Percentiles rank a stretch among this genome's conserved stretches.
Conservation (phyloP, 2,888 invertebrate genomes). For the Acronicta aceris region DNA sequence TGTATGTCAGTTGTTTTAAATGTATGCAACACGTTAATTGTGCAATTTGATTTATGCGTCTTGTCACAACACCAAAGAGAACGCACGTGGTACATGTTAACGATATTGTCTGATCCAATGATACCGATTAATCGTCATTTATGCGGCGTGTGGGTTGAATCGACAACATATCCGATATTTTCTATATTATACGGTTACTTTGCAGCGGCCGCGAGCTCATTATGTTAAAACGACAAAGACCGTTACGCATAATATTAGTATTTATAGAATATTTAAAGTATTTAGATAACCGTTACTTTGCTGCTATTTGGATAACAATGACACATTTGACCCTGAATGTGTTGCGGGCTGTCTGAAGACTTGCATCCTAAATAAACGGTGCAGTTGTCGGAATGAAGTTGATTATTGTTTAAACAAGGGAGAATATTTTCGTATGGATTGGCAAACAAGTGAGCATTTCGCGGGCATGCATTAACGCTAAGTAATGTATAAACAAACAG, state of each 20-base stretch:
- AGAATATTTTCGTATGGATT: conserved; percentile 53
- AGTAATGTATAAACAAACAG: conserved; percentile 63
- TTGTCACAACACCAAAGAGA: conserved; percentile 57
- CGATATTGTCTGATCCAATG: conserved; percentile 54
- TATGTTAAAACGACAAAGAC: conserved; percentile 70
- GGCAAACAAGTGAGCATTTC: conserved; percentile 63
- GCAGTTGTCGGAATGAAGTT: conserved; percentile 55
- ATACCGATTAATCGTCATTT: conserved; percentile 64
- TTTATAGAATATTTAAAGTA: conserved; percentile 63
- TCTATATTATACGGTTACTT: conserved; percentile 55
- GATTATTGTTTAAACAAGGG: conserved; percentile 60
- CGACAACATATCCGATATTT: conserved; percentile 61
- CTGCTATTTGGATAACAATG: conserved; percentile 66
- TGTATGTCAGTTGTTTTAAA: conserved; percentile 58
- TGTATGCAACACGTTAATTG: conserved; percentile 68
- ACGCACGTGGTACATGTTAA: conserved; percentile 59
- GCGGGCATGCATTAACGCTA: conserved; percentile 62
- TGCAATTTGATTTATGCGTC: conserved; percentile 73
- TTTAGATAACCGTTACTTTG: conserved; percentile 67
- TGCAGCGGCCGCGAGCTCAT: conserved; percentile 57
- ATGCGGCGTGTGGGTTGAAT: conserved; percentile 64
- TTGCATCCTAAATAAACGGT: conserved; percentile 65
- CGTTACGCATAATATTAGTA: conserved; percentile 73
- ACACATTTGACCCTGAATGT: conserved; percentile 56
- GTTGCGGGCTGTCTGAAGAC: conserved; percentile 48